phyloP scores from a whole-genome alignment of 2,797 vertebrate species.

The Mionectes olivaceus region DNA sequence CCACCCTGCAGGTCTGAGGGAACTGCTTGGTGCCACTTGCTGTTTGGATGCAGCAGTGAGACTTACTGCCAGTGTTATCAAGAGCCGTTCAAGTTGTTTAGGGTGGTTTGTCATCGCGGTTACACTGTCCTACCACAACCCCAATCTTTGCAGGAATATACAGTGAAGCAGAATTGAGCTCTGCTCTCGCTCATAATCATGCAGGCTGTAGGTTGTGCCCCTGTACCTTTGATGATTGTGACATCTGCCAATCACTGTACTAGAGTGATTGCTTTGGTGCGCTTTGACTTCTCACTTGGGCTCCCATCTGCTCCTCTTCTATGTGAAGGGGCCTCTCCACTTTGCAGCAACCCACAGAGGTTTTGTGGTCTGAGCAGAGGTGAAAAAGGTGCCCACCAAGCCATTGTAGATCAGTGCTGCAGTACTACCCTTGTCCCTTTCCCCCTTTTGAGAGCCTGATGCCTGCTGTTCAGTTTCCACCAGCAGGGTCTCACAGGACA shows the following conservation, averaged over 20 bases:
- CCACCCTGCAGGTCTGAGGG: neutral
- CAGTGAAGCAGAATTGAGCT: neutral
- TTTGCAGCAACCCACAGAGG: neutral
- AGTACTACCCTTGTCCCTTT: neutral
- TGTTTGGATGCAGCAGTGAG: neutral
- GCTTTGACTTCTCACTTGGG: neutral
- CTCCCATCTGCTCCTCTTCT: neutral
- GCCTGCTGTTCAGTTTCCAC: neutral
- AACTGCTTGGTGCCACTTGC: neutral
- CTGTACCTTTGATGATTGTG: neutral
- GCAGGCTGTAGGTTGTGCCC: neutral
- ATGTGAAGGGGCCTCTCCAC: neutral
- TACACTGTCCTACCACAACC: neutral
- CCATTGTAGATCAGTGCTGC: neutral
- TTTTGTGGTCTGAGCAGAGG: neutral
- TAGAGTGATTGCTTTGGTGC: neutral
- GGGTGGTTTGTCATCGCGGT: neutral
- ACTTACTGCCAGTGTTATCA: neutral
- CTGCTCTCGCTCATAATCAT: neutral
- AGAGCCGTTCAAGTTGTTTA: neutral
- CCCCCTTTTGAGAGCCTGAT: neutral
- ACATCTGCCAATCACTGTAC: neutral
- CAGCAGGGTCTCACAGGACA: fast-evolving
- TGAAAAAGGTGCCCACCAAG: neutral
- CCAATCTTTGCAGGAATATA: neutral